phyloP scores from a whole-genome alignment of 1,140 invertebrate species.

The Pinna nobilis region DNA sequence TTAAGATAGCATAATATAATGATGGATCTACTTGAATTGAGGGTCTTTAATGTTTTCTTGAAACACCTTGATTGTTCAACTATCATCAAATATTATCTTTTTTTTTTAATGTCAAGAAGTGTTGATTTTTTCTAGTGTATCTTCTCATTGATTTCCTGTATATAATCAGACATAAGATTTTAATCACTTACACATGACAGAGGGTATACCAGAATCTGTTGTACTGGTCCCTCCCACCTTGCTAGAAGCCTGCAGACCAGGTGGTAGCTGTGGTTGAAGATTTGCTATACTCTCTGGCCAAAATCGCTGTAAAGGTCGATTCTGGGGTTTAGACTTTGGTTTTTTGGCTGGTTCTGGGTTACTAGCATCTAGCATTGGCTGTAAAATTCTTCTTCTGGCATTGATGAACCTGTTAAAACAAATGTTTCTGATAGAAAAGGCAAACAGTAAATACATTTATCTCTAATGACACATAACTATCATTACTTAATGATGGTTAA shows the following conservation, averaged over 20 bases:
- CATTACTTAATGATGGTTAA: no score
- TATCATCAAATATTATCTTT: no score
- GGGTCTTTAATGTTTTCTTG: no score
- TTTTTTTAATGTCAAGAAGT: no score
- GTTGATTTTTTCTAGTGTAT: no score
- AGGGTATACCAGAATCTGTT: constrained; percentile 3
- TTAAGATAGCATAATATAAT: no score
- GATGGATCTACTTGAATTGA: no score
- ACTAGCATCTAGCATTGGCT: constrained; percentile 81
- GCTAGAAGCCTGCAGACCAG: not conserved
- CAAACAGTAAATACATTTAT: not conserved
- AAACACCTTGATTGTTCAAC: no score
- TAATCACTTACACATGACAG: not conserved
- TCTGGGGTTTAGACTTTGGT: constrained; percentile 70
- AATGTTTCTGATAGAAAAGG: not conserved
- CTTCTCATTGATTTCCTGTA: no score
- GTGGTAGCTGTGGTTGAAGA: constrained; percentile 68
- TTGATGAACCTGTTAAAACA: constrained; percentile 94
- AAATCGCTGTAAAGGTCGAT: constrained; percentile 77
- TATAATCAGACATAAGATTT: not conserved
- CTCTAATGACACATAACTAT: no score
- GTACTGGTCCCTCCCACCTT: not conserved
- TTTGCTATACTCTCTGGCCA: constrained; percentile 79
- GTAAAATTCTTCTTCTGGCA: constrained; percentile 91
- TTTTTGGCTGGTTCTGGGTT: constrained; percentile 69